Base-by-base conservation (phyloP, 1,140 invertebrate genomes). In the Brachionus sp. region DNA sequence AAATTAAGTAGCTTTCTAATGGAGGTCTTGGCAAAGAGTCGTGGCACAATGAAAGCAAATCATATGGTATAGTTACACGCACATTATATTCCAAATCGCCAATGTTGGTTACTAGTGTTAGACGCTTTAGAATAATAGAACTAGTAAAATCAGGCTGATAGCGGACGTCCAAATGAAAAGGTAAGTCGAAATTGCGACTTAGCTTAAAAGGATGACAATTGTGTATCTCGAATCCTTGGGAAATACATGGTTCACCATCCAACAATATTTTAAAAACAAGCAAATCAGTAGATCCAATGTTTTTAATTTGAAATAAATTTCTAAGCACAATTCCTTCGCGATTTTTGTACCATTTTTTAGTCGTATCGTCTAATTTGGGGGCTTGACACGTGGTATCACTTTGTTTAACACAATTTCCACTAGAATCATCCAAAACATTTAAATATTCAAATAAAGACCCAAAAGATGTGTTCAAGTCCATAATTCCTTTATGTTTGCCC, bases 21-120 rank as follows among this genome's bases (percentile, higher is more conserved):
- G 77, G 77, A 13, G 77, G 77, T 19, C 77, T 80, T 62, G 77
- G 77, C 37, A 66, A 62, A 37, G 77, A 57, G 25, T 80, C 77
- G 57, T 80, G 62, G 25, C 77, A 80, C n/a, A 29, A 37, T 12
- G 23, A 12, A 10, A 80, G 50, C 50, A 80, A n/a, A 25, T 42
- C 13, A 23, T 62, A 50, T n/a, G 77, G 77, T 44, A 80, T 66
- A 4, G 3, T 42, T 7, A 62, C 50, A 44, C 33, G 16, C 10
- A 80, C 35, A 37, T 12, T 4, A 33, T 80, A 80, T 29, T 80
- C 50, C 37, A 80, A 25, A 50, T 66, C 50, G 6, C 77, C 77
- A 35, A 80, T 80, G 39, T 80, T 80, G 23, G 77, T 80, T 4
- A 80, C 50, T 16, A 80, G 37, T 12, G 77, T 80, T 4, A 80